A percentile compares a stretch with the other conserved stretches of the same genome.
Evolutionary conservation across 2,888 invertebrate genomes (phyloP).

Genomic region (Oxyteleia sp.): DNA sequence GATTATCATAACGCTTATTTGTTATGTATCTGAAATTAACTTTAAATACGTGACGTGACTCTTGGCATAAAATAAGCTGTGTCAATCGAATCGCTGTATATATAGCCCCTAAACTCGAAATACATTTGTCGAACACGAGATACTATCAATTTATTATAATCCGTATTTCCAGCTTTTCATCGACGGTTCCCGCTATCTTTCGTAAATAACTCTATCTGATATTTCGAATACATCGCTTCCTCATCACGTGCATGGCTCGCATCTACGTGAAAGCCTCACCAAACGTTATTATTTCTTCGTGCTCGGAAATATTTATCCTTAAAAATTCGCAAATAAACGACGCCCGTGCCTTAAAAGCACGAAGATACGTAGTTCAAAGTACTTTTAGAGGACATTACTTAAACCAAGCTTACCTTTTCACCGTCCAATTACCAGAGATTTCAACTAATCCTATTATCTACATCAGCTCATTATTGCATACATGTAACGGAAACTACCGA

Average conservation of each 20-base stretch:
- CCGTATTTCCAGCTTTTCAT: slow-evolving; percentile 62
- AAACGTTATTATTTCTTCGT: not conserved
- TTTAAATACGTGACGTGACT: slow-evolving; percentile 21
- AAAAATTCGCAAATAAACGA: slow-evolving; percentile 46
- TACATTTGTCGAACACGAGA: slow-evolving; percentile 55
- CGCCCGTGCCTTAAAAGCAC: slow-evolving; percentile 38
- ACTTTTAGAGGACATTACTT: slow-evolving; percentile 66
- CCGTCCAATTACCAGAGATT: slow-evolving; percentile 87
- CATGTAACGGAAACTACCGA: slow-evolving; percentile 72
- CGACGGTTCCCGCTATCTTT: slow-evolving; percentile 37
- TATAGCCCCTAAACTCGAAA: slow-evolving; percentile 54
- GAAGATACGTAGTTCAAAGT: slow-evolving; percentile 61
- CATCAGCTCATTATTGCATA: slow-evolving; percentile 87
- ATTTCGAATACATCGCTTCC: slow-evolving; percentile 26
- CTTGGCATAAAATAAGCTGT: slow-evolving; percentile 31
- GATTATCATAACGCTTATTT: slow-evolving; percentile 25
- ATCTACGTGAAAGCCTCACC: not conserved
- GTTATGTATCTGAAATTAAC: slow-evolving; percentile 41
- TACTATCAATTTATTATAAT: slow-evolving; percentile 58
- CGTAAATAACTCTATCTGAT: slow-evolving; percentile 52
- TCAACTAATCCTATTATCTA: slow-evolving; percentile 87
- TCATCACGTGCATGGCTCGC: not conserved
- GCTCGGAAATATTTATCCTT: slow-evolving; percentile 24
- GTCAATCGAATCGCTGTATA: slow-evolving; percentile 52
- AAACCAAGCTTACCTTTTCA: slow-evolving; percentile 86